These are phyloP conservation scores for Indri indri DNA, from an alignment of 2,113 vertebrate species.

Conservation along the genomic window DNA sequence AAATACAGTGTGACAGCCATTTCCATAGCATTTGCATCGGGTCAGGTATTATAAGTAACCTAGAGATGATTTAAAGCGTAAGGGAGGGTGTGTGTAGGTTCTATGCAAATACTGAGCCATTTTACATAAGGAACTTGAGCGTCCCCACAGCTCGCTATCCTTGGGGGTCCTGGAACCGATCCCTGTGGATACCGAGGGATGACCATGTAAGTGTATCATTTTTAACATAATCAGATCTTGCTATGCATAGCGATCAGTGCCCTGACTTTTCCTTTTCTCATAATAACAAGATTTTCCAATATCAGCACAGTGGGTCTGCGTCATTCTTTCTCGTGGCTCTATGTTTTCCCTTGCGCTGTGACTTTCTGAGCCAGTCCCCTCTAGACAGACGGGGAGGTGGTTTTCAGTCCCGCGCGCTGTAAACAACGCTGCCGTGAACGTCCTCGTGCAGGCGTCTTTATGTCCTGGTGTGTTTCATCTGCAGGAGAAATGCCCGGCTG, in stretches of 20 bases:
- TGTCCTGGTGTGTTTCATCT: accelerated
- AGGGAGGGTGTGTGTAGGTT: background rate
- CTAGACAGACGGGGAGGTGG: accelerated
- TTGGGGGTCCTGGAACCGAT: background rate
- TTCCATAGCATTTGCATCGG: background rate
- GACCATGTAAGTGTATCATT: background rate
- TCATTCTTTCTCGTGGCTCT: background rate
- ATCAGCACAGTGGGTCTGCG: accelerated
- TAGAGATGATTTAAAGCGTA: background rate
- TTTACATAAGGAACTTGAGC: background rate
- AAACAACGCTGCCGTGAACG: background rate
- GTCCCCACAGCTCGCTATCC: background rate
- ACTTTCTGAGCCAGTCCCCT: background rate
- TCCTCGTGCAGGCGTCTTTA: accelerated
- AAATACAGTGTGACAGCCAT: background rate
- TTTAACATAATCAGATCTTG: background rate
- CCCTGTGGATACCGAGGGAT: background rate
- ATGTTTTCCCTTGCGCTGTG: accelerated
- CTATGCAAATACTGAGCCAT: background rate
- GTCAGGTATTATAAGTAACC: background rate
- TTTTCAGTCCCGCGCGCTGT: accelerated
- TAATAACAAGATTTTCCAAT: background rate
- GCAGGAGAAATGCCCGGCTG: accelerated
- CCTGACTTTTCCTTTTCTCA: background rate
- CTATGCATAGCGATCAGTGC: accelerated